Evolutionary conservation across 2,888 invertebrate species (phyloP).

Genomic region (Lymantria monacha): DNA sequence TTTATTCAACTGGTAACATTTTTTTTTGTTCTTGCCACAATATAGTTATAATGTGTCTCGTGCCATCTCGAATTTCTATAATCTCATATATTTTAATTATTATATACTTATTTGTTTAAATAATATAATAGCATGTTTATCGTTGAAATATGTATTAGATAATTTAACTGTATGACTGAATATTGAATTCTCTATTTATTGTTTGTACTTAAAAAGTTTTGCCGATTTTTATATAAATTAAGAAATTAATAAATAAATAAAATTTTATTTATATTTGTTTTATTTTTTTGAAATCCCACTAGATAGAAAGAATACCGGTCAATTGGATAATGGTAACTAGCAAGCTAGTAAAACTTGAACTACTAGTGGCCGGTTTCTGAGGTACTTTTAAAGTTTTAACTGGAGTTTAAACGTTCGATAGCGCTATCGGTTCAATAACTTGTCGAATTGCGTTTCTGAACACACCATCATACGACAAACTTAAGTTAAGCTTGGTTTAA

Average conservation of each 20-base stretch:
- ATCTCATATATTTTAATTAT: conserved; percentile 26
- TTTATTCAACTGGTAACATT: conserved; percentile 1
- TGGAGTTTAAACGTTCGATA: no score
- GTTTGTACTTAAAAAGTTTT: conserved; percentile 70
- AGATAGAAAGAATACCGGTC: no score
- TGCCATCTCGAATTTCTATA: conserved; percentile 35
- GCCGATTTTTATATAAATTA: conserved; percentile 46
- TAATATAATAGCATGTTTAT: conserved; percentile 36
- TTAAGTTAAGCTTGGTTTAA: no score
- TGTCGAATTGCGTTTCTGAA: no score
- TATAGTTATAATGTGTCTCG: conserved; percentile 29
- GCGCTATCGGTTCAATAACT: no score
- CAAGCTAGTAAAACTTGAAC: no score
- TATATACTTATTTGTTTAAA: conserved; percentile 14
- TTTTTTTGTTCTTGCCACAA: conserved; percentile 27
- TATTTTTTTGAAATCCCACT: conserved; percentile 6
- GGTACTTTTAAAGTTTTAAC: no score
- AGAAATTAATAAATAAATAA: conserved; percentile 34
- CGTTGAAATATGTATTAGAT: conserved; percentile 31
- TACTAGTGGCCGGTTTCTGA: no score
- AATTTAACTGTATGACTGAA: conserved; percentile 63
- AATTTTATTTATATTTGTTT: conserved; percentile 20
- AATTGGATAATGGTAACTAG: no score
- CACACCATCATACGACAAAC: no score
- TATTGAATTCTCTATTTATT: conserved; percentile 58